These are phyloP conservation scores for Etia nguti DNA, from an alignment of 2,113 vertebrate genomes.

Conservation along the genomic window DNA sequence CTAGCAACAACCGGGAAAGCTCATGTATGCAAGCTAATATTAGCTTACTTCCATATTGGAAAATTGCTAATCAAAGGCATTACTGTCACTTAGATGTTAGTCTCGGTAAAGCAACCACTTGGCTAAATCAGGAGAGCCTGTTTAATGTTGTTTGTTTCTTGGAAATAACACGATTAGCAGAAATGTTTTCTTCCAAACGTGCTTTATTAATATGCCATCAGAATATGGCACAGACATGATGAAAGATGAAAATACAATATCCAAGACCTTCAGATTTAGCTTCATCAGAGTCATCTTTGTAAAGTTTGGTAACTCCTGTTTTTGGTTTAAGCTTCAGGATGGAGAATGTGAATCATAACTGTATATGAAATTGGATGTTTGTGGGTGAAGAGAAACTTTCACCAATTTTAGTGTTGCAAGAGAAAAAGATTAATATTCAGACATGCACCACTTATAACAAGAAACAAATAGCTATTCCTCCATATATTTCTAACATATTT, in stretches of 20 bases:
- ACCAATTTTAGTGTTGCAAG: neutral
- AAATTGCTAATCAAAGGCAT: neutral
- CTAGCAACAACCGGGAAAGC: neutral
- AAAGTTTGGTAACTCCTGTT: neutral
- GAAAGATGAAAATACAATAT: neutral
- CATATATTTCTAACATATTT: neutral
- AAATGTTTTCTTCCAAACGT: neutral
- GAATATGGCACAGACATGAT: neutral
- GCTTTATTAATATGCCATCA: neutral
- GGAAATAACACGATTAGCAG: neutral
- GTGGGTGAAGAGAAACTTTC: neutral
- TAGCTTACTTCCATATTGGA: neutral
- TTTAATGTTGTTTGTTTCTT: neutral
- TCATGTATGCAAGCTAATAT: neutral
- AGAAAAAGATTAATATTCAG: neutral
- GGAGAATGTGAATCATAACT: neutral
- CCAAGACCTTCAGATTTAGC: neutral
- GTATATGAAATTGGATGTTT: neutral
- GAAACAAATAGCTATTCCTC: neutral
- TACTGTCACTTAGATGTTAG: neutral
- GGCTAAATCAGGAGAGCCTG: neutral
- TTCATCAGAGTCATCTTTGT: neutral
- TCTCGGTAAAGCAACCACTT: neutral
- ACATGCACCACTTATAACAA: neutral
- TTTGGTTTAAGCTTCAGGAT: neutral